These are phyloP conservation scores for Drosophila trichaetosa DNA, from an alignment of 2,888 invertebrate species.

Conservation along the genomic window DNA sequence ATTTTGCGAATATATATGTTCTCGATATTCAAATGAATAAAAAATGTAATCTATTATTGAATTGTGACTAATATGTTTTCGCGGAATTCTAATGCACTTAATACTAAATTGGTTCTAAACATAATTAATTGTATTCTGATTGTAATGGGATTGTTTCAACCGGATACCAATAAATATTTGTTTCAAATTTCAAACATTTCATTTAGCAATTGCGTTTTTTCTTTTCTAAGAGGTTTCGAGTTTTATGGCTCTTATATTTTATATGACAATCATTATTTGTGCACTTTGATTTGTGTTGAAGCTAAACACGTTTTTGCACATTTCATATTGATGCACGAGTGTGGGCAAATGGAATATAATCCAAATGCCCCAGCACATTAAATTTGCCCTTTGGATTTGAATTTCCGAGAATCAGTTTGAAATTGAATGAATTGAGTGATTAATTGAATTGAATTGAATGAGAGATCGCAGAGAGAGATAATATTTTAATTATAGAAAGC, in stretches of 20 bases:
- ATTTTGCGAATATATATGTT: background rate
- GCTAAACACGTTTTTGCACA: background rate
- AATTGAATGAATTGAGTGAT: constrained; percentile 12
- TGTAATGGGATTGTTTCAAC: background rate
- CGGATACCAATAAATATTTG: background rate
- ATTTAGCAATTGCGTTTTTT: background rate
- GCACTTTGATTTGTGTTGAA: constrained; percentile 20
- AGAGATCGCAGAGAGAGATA: constrained; percentile 28
- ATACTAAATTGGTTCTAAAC: no score
- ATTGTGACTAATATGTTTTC: background rate
- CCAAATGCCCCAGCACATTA: background rate
- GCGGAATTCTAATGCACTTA: background rate
- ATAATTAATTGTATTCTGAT: background rate
- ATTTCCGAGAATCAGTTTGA: constrained; percentile 7
- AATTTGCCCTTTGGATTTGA: constrained; percentile 18
- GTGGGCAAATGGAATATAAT: constrained; percentile 9
- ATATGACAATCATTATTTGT: constrained; percentile 11
- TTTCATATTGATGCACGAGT: background rate
- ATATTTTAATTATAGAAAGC: constrained; percentile 41
- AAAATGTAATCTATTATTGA: background rate
- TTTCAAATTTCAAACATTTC: no score
- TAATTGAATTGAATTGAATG: constrained; percentile 50
- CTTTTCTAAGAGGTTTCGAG: background rate
- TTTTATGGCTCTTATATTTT: background rate
- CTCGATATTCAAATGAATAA: background rate